Evolutionary conservation across 2,888 invertebrate species (phyloP).

Genomic region (Pristionchus mayeri): DNA sequence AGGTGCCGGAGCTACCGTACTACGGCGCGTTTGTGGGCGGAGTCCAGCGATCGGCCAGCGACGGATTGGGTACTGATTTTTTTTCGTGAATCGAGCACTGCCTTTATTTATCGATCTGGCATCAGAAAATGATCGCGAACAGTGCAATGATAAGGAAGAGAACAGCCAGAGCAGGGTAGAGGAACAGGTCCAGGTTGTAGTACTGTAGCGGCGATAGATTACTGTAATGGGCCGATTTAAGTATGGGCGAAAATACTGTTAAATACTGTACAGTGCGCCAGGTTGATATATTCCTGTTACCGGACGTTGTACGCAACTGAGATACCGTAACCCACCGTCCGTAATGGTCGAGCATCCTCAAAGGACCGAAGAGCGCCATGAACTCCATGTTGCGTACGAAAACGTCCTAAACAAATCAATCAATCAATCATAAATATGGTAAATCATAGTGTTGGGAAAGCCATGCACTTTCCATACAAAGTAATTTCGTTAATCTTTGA

Average conservation of each 20-base stretch:
- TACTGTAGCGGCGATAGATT: slow-evolving; percentile 25
- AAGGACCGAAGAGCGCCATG: slow-evolving; percentile 20
- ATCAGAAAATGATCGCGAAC: neutral
- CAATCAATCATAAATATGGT: neutral
- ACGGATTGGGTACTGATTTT: slow-evolving; percentile 4
- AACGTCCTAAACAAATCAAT: neutral
- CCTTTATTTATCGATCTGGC: neutral
- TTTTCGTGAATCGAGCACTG: neutral
- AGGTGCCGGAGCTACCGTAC: slow-evolving; percentile 49
- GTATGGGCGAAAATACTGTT: too few relatives aligned
- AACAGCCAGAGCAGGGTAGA: neutral
- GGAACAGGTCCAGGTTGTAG: slow-evolving; percentile 39
- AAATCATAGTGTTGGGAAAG: too few relatives aligned
- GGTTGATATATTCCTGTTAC: too few relatives aligned
- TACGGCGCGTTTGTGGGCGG: slow-evolving; percentile 49
- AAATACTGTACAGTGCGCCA: too few relatives aligned
- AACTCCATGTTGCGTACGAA: slow-evolving; percentile 43
- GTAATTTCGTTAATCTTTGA: too few relatives aligned
- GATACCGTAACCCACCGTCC: slow-evolving; percentile 8
- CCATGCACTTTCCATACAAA: too few relatives aligned
- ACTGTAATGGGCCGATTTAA: too few relatives aligned
- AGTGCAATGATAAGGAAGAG: neutral
- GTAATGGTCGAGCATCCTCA: slow-evolving; percentile 27
- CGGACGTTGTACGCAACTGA: neutral
- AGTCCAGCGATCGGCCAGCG: slow-evolving; percentile 8